These are phyloP conservation scores for Campoletis sonorensis DNA, from an alignment of 1,140 invertebrate genomes.

Conservation along the genomic window DNA sequence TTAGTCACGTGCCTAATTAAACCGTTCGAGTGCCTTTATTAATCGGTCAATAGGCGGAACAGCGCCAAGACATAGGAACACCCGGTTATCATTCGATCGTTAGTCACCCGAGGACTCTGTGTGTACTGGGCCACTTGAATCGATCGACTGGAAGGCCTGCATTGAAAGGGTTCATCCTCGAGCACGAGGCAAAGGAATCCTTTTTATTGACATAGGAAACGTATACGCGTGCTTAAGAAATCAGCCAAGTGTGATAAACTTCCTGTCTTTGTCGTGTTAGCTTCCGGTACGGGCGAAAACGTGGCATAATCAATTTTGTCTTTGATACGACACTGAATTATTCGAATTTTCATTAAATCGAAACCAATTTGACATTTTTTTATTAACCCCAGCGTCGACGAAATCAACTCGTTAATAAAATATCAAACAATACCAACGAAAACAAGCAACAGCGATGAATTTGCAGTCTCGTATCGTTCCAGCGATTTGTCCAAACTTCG, in stretches of 20 bases:
- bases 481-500: no score
- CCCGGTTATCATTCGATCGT: conserved; percentile 46
- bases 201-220: not conserved
- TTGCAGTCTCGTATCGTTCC: no score
- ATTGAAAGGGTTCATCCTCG: conserved; percentile 16
- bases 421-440: no score
- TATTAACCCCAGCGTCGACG: no score
- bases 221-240: conserved; percentile 19
- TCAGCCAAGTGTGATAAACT: not conserved
- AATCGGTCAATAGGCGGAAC: conserved; percentile 50
- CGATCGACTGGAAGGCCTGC: conserved; percentile 2
- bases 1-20: conserved; percentile 58
- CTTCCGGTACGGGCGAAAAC: not conserved
- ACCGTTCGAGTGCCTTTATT: conserved; percentile 62
- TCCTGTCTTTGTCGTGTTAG: not conserved
- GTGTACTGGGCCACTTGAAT: not conserved
- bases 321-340: conserved; percentile 1
- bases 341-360: no score
- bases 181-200: conserved; percentile 3
- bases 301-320: not conserved
- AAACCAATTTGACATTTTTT: no score
- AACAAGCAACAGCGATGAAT: no score
- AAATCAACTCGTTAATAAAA: no score
- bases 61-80: conserved; percentile 54
- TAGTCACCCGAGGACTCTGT: conserved; percentile 39